Conservation (phyloP, 2,113 vertebrate genomes). For the Passer domesticus region DNA sequence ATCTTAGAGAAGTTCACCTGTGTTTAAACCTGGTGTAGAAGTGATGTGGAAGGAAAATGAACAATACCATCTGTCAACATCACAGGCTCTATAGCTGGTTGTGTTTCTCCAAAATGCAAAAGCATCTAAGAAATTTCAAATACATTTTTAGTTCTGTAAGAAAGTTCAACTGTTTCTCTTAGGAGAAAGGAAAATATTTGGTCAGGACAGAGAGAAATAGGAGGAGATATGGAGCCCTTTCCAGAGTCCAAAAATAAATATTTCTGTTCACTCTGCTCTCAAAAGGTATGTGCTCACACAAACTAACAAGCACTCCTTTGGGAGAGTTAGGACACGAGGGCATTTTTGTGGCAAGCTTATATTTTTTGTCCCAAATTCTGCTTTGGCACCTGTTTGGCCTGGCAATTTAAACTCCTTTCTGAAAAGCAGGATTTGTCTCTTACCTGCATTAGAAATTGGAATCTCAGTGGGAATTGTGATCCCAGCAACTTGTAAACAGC, state of each 20-base stretch:
- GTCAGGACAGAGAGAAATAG: neutral
- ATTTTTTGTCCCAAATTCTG: neutral
- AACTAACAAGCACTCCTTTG: neutral
- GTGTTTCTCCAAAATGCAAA: neutral
- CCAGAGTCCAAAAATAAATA: neutral
- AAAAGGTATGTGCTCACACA: neutral
- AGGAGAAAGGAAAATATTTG: neutral
- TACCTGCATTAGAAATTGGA: neutral
- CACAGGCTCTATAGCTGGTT: neutral
- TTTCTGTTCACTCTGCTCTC: neutral
- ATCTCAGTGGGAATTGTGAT: neutral
- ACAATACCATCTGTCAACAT: neutral
- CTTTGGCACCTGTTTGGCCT: slow-evolving; percentile 7
- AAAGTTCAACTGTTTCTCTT: neutral
- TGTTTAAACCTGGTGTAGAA: neutral
- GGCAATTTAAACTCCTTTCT: neutral
- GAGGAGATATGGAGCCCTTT: neutral
- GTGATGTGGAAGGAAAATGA: neutral
- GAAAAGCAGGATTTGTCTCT: neutral
- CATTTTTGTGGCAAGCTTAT: neutral
- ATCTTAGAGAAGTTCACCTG: neutral
- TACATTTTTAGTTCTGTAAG: neutral
- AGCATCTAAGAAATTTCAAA: neutral
- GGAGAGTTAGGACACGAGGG: neutral
- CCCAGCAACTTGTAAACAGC: neutral